Base-by-base conservation (phyloP, 2,797 vertebrate genomes). In the Melanotaenia pygmaea region DNA sequence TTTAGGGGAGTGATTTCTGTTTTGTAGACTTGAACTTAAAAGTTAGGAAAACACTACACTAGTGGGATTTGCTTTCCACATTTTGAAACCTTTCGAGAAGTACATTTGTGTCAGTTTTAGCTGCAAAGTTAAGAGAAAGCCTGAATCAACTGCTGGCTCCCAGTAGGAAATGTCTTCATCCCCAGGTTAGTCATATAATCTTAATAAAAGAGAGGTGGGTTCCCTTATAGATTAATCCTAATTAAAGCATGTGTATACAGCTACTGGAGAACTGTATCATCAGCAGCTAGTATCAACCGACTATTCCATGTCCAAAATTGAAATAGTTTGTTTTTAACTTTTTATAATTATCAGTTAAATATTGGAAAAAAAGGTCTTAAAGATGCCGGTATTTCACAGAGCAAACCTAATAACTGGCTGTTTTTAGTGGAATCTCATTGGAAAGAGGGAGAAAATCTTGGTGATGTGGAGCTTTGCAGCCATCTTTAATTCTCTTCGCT, bases 391-490 rank as follows among this genome's bases (percentile, higher is more conserved):
- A 6, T 26, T 58, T 24, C 26, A 5, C 26, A 47, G 5, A 20
- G 30, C 7, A 50, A 51, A 20, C 34, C 34, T 38, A 22, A 72
- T 56, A 53, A 64, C 32, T 65, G 61, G 14, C 54, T 63, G 50
- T 69, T 79, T 76, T 14, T 26, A 70, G 56, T 79, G 56, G 43
- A 76, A 76, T 45, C 67, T 64, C 38, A 24, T 47, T 43, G 59
- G 59, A 65, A 59, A 8, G 28, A 50, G 56, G 53, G 47, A 60
- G 4, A 74, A 77, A 75, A 64, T 62, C 64, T 63, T 89, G 90
- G 89, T 92, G 89, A 91, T 91, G 90, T 91, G 92, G 91, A 92
- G 84, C 85, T 87, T 82, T 51, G 85, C 80, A 74, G 89, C 90
- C 89, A 89, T 92, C 84, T 90, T 91, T 88, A 77, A 83, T 90